A percentile compares a stretch with the other conserved stretches of the same genome.
These are phyloP conservation scores for Drosophila neocordata DNA, from an alignment of 1,140 invertebrate species.

Conservation along the genomic window DNA sequence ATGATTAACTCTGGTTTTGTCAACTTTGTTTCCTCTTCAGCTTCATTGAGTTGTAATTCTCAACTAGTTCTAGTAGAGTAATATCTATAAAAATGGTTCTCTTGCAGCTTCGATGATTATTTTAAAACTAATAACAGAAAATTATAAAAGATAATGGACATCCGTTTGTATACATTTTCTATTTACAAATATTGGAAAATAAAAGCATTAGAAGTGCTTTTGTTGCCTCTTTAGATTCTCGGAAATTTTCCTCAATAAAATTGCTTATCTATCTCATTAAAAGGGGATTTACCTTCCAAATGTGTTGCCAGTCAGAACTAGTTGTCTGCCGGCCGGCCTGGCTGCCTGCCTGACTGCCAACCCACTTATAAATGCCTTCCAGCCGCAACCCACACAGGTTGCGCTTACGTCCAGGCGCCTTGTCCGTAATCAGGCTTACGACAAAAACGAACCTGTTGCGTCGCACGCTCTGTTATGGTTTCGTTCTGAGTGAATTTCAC, in stretches of 20 bases:
- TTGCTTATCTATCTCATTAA: not conserved
- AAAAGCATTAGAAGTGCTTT: not conserved
- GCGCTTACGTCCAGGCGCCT: constrained; percentile 4
- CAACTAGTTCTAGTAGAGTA: too few species aligned
- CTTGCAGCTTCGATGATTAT: not conserved
- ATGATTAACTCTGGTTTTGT: too few species aligned
- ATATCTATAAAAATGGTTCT: too few species aligned
- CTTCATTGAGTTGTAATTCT: too few species aligned
- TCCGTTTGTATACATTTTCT: too few species aligned
- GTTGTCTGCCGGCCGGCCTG: not conserved
- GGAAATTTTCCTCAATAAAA: not conserved
- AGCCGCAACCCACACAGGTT: constrained; percentile 13
- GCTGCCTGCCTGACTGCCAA: too few species aligned
- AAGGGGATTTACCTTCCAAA: not conserved
- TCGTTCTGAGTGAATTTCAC: constrained; percentile 1
- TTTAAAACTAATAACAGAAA: not conserved
- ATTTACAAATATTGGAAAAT: not conserved
- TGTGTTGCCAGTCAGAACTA: too few species aligned
- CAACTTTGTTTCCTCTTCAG: too few species aligned
- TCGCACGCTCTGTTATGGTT: not conserved
- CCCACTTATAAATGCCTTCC: not conserved
- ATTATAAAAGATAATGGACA: too few species aligned
- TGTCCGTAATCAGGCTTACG: constrained; percentile 1
- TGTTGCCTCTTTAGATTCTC: not conserved
- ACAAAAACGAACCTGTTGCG: constrained; percentile 15